phyloP scores from a whole-genome alignment of 2,797 vertebrate genomes.

The Chiloscyllium punctatum region DNA sequence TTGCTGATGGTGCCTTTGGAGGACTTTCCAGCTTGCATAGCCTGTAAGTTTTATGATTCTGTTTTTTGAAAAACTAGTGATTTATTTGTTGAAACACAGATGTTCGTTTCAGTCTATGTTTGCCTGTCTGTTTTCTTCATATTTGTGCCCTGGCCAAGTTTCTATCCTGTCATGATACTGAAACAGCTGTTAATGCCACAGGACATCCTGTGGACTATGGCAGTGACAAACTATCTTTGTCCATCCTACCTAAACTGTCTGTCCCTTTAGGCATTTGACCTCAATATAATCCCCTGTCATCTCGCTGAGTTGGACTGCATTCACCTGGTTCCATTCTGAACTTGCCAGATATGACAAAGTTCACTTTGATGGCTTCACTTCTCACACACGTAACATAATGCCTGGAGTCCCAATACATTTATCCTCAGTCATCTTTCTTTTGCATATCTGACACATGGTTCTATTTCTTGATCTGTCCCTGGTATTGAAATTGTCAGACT shows the following conservation, averaged over 20 bases:
- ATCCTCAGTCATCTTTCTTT: not conserved
- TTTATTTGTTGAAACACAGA: not conserved
- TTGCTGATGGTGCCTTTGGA: slow-evolving; percentile 87
- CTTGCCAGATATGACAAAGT: not conserved
- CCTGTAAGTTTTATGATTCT: slow-evolving; percentile 69
- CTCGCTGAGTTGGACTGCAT: not conserved
- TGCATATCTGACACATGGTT: too few relatives aligned
- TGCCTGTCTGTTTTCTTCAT: not conserved
- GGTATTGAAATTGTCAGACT: not conserved
- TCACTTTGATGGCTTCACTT: not conserved
- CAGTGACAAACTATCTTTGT: too few relatives aligned
- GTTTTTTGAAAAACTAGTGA: not conserved
- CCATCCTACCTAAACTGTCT: not conserved
- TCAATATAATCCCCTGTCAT: not conserved
- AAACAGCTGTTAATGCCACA: not conserved
- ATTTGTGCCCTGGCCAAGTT: not conserved
- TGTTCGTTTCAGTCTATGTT: not conserved
- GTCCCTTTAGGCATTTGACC: not conserved
- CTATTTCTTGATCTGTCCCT: not conserved
- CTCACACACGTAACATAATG: not conserved
- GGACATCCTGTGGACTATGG: not conserved
- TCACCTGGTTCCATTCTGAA: not conserved
- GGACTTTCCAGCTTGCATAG: slow-evolving; percentile 80
- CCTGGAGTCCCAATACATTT: not conserved
- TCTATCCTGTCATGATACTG: not conserved